Evolutionary conservation across 2,888 invertebrate species (phyloP), one percentile per base, ranked within the genome.

Genomic region (Mystacides longicornis): DNA sequence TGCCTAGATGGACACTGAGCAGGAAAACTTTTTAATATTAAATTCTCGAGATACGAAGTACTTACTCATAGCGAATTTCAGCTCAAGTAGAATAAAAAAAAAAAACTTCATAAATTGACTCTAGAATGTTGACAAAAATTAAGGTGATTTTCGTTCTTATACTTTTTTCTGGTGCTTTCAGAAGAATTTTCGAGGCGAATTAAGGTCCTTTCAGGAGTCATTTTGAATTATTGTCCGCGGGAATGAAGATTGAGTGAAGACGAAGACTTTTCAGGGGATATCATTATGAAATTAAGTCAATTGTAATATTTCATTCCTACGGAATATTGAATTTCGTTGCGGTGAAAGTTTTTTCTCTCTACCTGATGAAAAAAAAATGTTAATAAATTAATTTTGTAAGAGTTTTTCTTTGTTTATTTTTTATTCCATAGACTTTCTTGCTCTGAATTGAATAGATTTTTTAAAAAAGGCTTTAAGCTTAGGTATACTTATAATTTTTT

Each of bases 1-100:
- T 19, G 42, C 31, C 33, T 21, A 45, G 56, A 47, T 42, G 56
- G 53, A 57, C 54, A 42, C 37, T 48, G 48, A 49, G 42, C 16
- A 49, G 56, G 19, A 49, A 18, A 57, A 57, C 56, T 57, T 57
- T 45, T 51, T 57, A 50, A 57, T 57, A 57, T 51, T 47, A 57
- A 57, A 57, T 53, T 57, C 47, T 33, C 33, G 49, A 56, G 52
- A 56, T 52, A 52, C 49, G 52, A 56, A 56, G 52, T 52, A 56
- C n/a, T n/a, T n/a, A n/a, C 46, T 55, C 56, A 22, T 31, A 51
- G 52, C 49, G 52, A 56, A 56, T 52, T 52, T 49, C 37, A 49
- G 46, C n/a, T n/a, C n/a, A n/a, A n/a, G n/a, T n/a, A n/a, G n/a
- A n/a, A n/a, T n/a, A n/a, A 52, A 49, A 19, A 4, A 7, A 19